phyloP scores from a whole-genome alignment of 2,113 vertebrate species.

The Sinocyclocheilus grahami region DNA sequence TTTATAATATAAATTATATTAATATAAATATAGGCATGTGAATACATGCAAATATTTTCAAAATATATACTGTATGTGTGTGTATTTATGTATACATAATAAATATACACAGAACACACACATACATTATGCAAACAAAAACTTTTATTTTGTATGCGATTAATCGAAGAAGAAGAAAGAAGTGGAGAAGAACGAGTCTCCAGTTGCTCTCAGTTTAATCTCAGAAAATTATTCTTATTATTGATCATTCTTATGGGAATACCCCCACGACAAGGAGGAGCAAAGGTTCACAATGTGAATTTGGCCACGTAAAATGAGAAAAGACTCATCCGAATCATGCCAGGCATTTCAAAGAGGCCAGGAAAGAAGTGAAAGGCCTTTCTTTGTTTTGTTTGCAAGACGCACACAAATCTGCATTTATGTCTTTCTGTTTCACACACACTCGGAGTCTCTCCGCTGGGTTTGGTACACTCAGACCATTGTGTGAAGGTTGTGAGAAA shows the following conservation, averaged over 20 bases:
- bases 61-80: no score
- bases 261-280: conserved; percentile 33
- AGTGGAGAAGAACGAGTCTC: background rate
- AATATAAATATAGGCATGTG: no score
- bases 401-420: conserved; percentile 45
- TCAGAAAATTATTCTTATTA: background rate
- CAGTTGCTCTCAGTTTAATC: background rate
- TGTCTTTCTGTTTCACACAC: conserved; percentile 57
- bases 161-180: no score
- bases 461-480: conserved; percentile 67
- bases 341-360: conserved; percentile 62
- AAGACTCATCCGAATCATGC: conserved; percentile 57
- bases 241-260: background rate
- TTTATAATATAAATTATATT: no score
- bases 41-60: no score
- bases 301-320: conserved; percentile 53
- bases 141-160: no score
- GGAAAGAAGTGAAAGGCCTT: conserved; percentile 54
- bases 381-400: conserved; percentile 53
- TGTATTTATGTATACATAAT: no score
- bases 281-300: conserved; percentile 55
- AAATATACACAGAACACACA: no score
- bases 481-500: conserved; percentile 66
- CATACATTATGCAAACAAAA: no score
- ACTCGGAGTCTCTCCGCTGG: conserved; percentile 24